Percentiles rank a stretch among this genome's conserved stretches.
phyloP scores from a whole-genome alignment of 2,888 invertebrate genomes.

The Tethea ocularis region DNA sequence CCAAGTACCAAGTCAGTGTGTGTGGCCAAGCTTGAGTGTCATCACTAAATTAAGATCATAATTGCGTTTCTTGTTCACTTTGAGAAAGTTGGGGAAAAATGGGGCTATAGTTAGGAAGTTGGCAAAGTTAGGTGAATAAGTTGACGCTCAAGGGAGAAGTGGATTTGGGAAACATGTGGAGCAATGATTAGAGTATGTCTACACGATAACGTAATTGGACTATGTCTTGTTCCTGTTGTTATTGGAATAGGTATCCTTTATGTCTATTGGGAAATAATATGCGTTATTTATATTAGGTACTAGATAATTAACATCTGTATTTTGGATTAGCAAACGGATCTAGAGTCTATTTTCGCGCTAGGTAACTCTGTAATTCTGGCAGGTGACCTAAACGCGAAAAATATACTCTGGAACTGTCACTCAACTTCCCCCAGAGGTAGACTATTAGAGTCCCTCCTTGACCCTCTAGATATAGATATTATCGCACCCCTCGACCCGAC shows the following conservation, averaged over 20 bases:
- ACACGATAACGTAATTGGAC: not conserved
- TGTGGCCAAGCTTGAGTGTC: constrained; percentile 13
- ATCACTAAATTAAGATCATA: constrained; percentile 16
- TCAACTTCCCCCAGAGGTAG: no score
- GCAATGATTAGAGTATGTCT: not conserved
- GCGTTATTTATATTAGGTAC: no score
- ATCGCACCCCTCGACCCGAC: no score
- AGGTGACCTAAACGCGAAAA: no score
- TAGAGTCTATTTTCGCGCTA: no score
- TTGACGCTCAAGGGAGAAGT: constrained; percentile 8
- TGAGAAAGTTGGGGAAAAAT: constrained; percentile 1
- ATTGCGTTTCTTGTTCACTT: constrained; percentile 29
- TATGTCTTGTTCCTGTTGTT: not conserved
- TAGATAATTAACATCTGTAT: no score
- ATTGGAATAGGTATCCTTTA: not conserved
- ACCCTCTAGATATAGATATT: no score
- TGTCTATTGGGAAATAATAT: not conserved
- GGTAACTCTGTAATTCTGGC: no score
- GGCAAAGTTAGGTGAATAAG: not conserved
- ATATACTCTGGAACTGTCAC: no score
- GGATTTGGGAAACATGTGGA: constrained; percentile 10
- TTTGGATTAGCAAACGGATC: no score
- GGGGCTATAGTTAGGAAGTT: not conserved
- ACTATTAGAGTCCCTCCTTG: no score
- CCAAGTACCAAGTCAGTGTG: constrained; percentile 31